Conservation (phyloP, 2,888 invertebrate genomes). For the Cataglyphis livida region DNA sequence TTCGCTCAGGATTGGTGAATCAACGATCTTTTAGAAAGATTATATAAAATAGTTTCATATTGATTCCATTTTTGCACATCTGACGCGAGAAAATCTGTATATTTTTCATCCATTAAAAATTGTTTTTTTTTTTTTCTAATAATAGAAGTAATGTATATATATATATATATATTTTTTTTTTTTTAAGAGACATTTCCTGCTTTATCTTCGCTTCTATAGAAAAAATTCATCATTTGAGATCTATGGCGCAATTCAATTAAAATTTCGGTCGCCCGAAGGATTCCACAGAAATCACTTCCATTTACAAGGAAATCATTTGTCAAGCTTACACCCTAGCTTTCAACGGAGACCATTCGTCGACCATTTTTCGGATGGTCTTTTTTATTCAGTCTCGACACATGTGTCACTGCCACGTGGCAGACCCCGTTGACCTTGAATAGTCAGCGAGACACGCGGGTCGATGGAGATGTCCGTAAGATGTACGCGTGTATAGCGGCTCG, state of each 20-base stretch:
- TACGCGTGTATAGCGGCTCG: constrained; percentile 56
- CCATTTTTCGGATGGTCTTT: constrained; percentile 42
- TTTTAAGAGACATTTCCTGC: neutral
- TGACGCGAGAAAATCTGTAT: neutral
- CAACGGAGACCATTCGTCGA: constrained; percentile 44
- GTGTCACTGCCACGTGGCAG: constrained; percentile 75
- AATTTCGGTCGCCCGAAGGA: neutral
- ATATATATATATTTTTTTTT: neutral
- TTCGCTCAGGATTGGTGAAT: constrained; percentile 46
- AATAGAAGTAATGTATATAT: neutral
- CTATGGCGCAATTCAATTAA: neutral
- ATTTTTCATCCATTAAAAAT: neutral
- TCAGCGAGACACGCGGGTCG: constrained; percentile 64
- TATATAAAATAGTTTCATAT: neutral
- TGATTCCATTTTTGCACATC: neutral
- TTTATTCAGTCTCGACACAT: constrained; percentile 64
- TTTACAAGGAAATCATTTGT: constrained; percentile 40
- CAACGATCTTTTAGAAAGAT: constrained; percentile 58
- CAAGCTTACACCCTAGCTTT: constrained; percentile 51
- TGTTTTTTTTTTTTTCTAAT: neutral
- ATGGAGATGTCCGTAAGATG: constrained; percentile 70
- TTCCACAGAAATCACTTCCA: constrained; percentile 5
- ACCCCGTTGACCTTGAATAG: constrained; percentile 70
- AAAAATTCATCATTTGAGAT: neutral
- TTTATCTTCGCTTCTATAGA: neutral